Base-by-base conservation (phyloP, 1,140 invertebrate species). In the Aricia agestis region DNA sequence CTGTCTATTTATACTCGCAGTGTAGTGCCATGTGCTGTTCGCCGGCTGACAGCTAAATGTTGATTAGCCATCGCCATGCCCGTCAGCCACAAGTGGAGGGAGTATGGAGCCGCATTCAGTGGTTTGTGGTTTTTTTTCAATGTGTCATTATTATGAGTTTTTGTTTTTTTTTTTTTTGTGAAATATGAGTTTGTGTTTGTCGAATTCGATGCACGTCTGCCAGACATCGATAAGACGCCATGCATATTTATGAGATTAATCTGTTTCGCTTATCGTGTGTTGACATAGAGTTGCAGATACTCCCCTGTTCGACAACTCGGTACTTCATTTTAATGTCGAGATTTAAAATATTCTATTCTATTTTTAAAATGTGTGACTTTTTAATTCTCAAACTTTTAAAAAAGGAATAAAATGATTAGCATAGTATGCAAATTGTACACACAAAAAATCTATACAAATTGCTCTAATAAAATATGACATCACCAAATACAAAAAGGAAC, bases 51-150 rank as follows among this genome's bases (percentile, higher is more conserved):
- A 74, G 68, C 87, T 88, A 88, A 87, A 90, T 90, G 86, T 85
- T 86, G 84, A 75, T 77, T 74, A 76, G 73, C 74, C 78, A 73
- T 77, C 82, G 78, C 79, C 81, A 90, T 89, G 85, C 82, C 75
- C 74, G 83, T 80, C 83, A 82, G 79, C 73, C 82, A 80, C 78
- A 89, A 88, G 72, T 89, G 86, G 84, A 89, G 86, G 70, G 88
- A 90, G 83, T 90, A 90, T 80, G 82, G 82, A 69, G 81, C 85
- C 65, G 88, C 88, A 74, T 83, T 90, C 78, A 90, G 88, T 82
- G 88, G 88, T 90, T 80, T 81, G 88, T 87, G 71, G 78, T 81
- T 71, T 81, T 67, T 78, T 78, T 81, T 74, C 77, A 73, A 77
- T 74, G 25, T 25, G 25, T 25, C 25, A 25, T n/a, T n/a, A n/a